Base-by-base conservation (phyloP, 2,888 invertebrate species). In the Pterobdella sp. region DNA sequence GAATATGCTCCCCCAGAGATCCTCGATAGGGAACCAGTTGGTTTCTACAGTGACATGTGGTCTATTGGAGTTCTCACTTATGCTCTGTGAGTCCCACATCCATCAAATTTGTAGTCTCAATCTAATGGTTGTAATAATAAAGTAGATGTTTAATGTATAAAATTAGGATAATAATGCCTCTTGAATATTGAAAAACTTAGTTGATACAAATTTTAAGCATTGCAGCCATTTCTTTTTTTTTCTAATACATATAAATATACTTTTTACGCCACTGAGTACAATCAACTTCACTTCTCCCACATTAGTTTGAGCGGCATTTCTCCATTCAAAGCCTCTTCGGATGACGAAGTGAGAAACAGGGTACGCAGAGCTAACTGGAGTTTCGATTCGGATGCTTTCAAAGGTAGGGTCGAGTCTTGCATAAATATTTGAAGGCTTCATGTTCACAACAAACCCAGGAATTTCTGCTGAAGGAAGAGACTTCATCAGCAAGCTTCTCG, bases 11-110 rank as follows among this genome's bases (percentile, higher is more conserved):
- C 98, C 63, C 98, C 98, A 0, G 98, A 99, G 87, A 95, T 99
- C 76, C 97, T 96, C 0, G 95, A 97, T 81, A 88, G 96, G 26
- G 96, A 98, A 84, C 94, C 97, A 0, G 97, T 99, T 76, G 98
- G 98, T 73, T 99, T 98, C 87, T 98, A 97, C 86, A 99, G 98
- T 0, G 98, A 99, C 83, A 99, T 99, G 98, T 99, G 98, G 98
- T 96, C 97, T 49, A 91, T 95, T 42, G 98, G 98, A 81, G 98
- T 98, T 0, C 87, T 99, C n/a, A 90, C 93, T 26, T 99, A 99
- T 83, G 96, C 98, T 60, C 87, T 99, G 90, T 94, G 86, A 91
- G 93, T 90, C n/a, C n/a, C n/a, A n/a, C n/a, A n/a, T n/a, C n/a
- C n/a, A n/a, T n/a, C n/a, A n/a, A n/a, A n/a, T n/a, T n/a, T n/a